Percentiles rank a stretch among this genome's conserved stretches.
Conservation (phyloP, 1,140 invertebrate species). For the Procambarus virginalis region DNA sequence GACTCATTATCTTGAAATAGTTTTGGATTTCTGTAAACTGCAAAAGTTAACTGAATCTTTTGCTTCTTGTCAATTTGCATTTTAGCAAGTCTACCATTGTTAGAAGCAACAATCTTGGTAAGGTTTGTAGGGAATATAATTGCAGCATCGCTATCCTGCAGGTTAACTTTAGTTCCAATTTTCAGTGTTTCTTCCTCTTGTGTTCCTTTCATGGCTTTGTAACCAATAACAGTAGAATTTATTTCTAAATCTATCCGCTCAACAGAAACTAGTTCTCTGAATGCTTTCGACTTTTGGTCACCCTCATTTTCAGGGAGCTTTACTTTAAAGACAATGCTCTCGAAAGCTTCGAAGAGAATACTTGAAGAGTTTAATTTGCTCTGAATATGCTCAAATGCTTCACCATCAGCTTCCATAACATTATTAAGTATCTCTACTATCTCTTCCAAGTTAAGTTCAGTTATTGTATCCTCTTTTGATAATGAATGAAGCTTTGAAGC, state of each 20-base stretch:
- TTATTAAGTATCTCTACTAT: conserved; percentile 60
- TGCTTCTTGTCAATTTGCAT: background rate
- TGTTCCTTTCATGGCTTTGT: background rate
- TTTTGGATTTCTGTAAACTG: conserved; percentile 43
- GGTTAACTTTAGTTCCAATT: background rate
- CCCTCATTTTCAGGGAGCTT: conserved; percentile 4
- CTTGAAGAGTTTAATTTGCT: conserved; percentile 42
- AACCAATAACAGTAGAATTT: conserved; percentile 51
- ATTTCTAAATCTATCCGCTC: conserved; percentile 23
- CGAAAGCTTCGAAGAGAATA: conserved; percentile 53
- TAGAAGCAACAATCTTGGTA: conserved; percentile 25
- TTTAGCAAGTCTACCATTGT: background rate
- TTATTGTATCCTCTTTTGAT: background rate
- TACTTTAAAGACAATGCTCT: conserved; percentile 44
- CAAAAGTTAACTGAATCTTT: conserved; percentile 49
- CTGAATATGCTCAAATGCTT: conserved; percentile 43
- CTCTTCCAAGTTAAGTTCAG: conserved; percentile 14
- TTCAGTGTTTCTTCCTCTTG: background rate
- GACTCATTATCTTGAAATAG: conserved; percentile 40
- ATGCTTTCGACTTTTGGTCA: conserved; percentile 4
- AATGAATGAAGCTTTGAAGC: conserved; percentile 33
- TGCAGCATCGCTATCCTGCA: conserved; percentile 16
- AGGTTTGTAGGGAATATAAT: conserved; percentile 61
- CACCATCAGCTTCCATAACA: conserved; percentile 36
- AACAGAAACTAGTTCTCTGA: conserved; percentile 43